Evolutionary conservation across 2,888 invertebrate genomes (phyloP), one percentile per base, ranked within the genome.

Genomic region (Tachystola acroxantha): DNA sequence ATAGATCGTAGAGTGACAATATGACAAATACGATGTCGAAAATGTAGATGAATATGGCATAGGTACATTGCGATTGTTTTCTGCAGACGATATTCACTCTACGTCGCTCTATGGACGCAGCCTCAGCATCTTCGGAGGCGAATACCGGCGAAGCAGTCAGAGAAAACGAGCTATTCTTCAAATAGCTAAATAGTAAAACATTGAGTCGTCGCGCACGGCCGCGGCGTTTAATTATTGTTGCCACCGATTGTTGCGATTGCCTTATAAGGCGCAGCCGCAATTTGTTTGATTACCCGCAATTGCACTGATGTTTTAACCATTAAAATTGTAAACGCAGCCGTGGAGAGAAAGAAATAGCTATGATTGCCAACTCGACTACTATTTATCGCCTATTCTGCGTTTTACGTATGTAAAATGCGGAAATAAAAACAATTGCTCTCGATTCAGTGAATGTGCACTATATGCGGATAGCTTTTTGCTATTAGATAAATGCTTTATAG

Each of bases 271-370:
- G 64, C 63, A 70, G 65, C 66, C 57, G 73, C 72, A 80, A 82
- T 84, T 82, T 77, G 70, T 80, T 74, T 76, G 73, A 81, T 76
- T 78, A 65, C 75, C 58, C 56, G 65, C 76, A 77, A 78, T 77
- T 70, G 71, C 72, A 64, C 64, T 64, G 69, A 80, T 77, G 78
- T 72, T 77, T 73, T 64, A 76, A 71, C 68, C 75, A 77, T 78
- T 75, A 67, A 27, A 27, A 69, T 70, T 61, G 62, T 69, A 73
- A 75, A 65, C 64, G 65, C 64, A 54, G 63, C 53, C 49, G 62
- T 57, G 57, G 53, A 64, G 57, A 55, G 60, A 61, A 71, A 76
- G 68, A 79, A 77, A 78, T 70, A 63, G 62, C 70, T 66, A 71
- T 64, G 70, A 76, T 66, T 77, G 73, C 71, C 38, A 57, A 49